These are phyloP conservation scores for Mormyrops attenuatus DNA, from an alignment of 2,797 vertebrate genomes.

Conservation along the genomic window DNA sequence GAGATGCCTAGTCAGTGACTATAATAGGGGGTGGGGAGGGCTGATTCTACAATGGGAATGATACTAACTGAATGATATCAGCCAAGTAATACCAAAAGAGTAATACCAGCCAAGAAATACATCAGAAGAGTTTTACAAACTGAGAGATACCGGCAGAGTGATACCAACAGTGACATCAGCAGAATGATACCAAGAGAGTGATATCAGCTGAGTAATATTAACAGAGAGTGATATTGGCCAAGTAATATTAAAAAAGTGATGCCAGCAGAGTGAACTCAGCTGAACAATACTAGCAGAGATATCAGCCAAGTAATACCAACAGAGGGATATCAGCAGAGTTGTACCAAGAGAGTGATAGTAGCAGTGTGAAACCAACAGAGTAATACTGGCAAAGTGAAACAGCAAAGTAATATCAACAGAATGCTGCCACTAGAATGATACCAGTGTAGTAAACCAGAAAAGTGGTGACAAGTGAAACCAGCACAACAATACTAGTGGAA, in stretches of 20 bases:
- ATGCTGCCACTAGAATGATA: neutral
- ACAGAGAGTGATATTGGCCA: neutral
- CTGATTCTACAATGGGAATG: neutral
- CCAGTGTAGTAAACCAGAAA: neutral
- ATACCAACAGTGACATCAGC: neutral
- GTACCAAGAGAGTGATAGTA: neutral
- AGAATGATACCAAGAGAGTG: neutral
- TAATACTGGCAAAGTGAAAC: neutral
- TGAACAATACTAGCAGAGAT: neutral
- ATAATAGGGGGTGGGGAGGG: neutral
- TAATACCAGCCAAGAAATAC: neutral
- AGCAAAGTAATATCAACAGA: neutral
- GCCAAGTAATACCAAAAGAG: neutral
- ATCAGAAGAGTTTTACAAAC: neutral
- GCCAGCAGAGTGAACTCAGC: neutral
- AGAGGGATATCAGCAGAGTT: neutral
- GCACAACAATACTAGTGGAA: neutral
- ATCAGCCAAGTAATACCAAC: neutral
- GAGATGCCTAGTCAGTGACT: neutral
- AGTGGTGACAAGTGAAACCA: neutral
- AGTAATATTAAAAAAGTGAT: neutral
- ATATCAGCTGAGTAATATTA: neutral
- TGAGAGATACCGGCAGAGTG: neutral
- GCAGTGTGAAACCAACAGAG: neutral
- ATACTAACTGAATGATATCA: neutral